These are phyloP conservation scores for Drosophila dunni DNA, from an alignment of 1,140 invertebrate species.

Conservation along the genomic window DNA sequence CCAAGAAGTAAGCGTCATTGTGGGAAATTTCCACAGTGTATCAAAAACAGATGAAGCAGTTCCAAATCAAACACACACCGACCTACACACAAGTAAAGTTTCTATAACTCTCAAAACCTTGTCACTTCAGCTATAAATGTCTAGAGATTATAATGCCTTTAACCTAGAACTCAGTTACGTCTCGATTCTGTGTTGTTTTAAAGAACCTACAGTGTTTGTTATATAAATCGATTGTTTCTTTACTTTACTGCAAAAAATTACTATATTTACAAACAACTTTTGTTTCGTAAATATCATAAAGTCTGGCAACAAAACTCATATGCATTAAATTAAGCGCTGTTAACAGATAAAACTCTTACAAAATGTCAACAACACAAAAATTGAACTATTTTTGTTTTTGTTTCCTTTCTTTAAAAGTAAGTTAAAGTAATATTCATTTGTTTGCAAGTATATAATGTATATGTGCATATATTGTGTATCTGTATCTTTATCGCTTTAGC, in stretches of 20 bases:
- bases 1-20: conserved; percentile 46
- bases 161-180: conserved; percentile 6
- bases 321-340: conserved; percentile 28
- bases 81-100: background rate
- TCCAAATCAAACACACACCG: background rate
- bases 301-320: conserved; percentile 9
- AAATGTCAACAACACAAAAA: conserved; percentile 43
- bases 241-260: background rate
- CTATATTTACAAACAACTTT: background rate
- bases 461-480: conserved; percentile 15
- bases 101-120: conserved; percentile 15
- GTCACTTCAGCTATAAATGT: conserved; percentile 6
- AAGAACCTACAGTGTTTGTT: conserved; percentile 1
- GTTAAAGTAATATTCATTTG: conserved; percentile 67
- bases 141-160: conserved; percentile 7
- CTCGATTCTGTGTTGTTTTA: conserved; percentile 2
- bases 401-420: conserved; percentile 11
- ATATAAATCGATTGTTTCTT: conserved; percentile 19
- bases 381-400: conserved; percentile 39
- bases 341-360: conserved; percentile 32
- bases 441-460: conserved; percentile 54
- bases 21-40: conserved; percentile 44
- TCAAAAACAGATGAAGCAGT: conserved; percentile 12
- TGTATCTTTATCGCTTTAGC: conserved; percentile 66
- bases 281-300: conserved; percentile 4